phyloP scores from a whole-genome alignment of 2,888 invertebrate species.

The Lochmaea capreae region DNA sequence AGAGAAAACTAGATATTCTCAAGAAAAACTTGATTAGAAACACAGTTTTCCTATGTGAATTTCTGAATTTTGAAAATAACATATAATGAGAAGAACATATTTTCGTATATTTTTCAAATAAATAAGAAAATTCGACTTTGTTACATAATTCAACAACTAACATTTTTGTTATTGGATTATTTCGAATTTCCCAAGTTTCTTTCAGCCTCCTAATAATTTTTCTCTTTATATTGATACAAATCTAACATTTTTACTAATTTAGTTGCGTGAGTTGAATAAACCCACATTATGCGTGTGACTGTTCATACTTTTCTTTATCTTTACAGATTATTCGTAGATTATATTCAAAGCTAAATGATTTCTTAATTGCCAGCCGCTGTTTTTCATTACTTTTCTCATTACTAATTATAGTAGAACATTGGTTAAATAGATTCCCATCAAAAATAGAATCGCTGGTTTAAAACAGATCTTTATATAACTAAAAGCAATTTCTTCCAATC shows the following conservation, averaged over 20 bases:
- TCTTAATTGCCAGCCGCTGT: background rate
- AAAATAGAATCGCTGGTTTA: background rate
- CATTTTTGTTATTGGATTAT: too few relatives aligned
- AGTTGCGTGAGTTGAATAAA: background rate
- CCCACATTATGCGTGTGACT: background rate
- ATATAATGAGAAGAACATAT: too few relatives aligned
- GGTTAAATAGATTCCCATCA: background rate
- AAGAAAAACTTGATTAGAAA: too few relatives aligned
- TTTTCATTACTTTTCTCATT: background rate
- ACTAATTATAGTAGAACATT: background rate
- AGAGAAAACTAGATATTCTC: too few relatives aligned
- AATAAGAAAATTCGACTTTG: too few relatives aligned
- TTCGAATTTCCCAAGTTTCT: too few relatives aligned
- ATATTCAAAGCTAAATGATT: background rate
- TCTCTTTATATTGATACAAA: background rate
- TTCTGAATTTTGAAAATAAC: too few relatives aligned
- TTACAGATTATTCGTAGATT: background rate
- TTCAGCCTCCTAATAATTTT: too few relatives aligned
- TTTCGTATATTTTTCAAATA: too few relatives aligned
- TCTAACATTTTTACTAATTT: background rate
- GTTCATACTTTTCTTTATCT: background rate
- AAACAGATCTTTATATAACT: background rate
- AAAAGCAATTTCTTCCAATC: slow-evolving; percentile 1
- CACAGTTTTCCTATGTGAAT: too few relatives aligned
- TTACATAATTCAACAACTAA: too few relatives aligned